Evolutionary conservation across 2,113 vertebrate genomes (phyloP).

Genomic region (Ctenomys sociabilis): DNA sequence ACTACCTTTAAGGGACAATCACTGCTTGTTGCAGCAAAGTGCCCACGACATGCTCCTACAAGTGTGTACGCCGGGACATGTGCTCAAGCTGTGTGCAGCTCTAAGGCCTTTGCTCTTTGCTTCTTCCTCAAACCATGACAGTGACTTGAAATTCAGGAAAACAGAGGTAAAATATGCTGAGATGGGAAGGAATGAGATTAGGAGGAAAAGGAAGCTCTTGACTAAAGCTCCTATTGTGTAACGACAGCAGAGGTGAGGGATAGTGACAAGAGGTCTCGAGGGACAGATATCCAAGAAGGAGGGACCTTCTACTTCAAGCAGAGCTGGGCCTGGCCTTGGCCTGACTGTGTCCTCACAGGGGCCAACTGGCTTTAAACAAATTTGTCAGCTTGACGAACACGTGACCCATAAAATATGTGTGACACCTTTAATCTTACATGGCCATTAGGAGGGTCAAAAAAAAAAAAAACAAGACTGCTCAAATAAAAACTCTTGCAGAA

Average conservation of each 20-base stretch:
- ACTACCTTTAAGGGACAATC: background rate
- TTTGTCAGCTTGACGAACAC: conserved; percentile 36
- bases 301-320: background rate
- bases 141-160: background rate
- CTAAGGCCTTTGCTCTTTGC: background rate
- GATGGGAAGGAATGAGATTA: background rate
- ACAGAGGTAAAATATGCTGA: background rate
- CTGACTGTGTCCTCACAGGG: background rate
- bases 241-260: background rate
- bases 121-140: background rate
- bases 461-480: background rate
- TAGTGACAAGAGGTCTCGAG: background rate
- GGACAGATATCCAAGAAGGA: background rate
- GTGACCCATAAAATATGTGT: conserved; percentile 5
- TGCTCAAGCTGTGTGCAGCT: background rate
- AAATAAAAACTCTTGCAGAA: background rate
- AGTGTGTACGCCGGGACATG: background rate
- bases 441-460: background rate
- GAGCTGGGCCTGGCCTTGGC: background rate
- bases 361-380: background rate
- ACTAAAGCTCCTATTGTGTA: background rate
- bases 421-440: conserved; percentile 23
- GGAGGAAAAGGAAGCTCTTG: background rate
- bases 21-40: background rate
- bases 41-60: background rate